Base-by-base conservation (phyloP, 2,888 invertebrate genomes). In the Diadegma fenestrale region DNA sequence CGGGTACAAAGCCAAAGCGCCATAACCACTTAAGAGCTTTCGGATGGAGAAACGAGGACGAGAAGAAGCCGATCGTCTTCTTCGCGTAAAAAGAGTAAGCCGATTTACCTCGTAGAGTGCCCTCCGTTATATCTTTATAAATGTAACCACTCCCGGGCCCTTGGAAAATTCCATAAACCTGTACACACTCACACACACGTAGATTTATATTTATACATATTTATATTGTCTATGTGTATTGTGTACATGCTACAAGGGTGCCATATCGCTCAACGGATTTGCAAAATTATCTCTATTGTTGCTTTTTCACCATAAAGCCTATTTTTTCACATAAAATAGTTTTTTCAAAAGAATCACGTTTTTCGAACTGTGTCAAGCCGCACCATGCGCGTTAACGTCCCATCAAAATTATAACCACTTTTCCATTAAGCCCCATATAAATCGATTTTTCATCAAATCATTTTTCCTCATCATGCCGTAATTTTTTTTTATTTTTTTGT, bases 81-180 rank as follows among this genome's bases (percentile, higher is more conserved):
- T 91, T 89, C 88, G 88, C 89, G 91, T 88, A 88, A 87, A 89
- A 80, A 80, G 88, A 89, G 88, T 93, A 94, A 93, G 93, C 92
- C 91, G 93, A 92, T 94, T 93, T 92, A 84, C 89, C 88, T 90
- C 89, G 89, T 90, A 87, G 90, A 90, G 90, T 91, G 90, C 90
- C 89, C 88, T 87, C 90, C 89, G 92, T 93, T 93, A 94, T 93
- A 94, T 93, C 94, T 93, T 94, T 94, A 94, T 94, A 94, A 94
- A 94, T 94, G 93, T 93, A 93, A 92, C 90, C 92, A 92, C 93
- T 93, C 92, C 88, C 80, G 43, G 80, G 64, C 76, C 77, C 75
- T 73, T 71, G 83, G 66, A 82, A 80, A 81, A 68, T 78, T 81
- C 72, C 63, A 51, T 64, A 58, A 51, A 58, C 48, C 75, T 76